Evolutionary conservation across 37 sponge, comb jelly and placozoan species (phyloP).

Genomic region (Agelas oroides): DNA sequence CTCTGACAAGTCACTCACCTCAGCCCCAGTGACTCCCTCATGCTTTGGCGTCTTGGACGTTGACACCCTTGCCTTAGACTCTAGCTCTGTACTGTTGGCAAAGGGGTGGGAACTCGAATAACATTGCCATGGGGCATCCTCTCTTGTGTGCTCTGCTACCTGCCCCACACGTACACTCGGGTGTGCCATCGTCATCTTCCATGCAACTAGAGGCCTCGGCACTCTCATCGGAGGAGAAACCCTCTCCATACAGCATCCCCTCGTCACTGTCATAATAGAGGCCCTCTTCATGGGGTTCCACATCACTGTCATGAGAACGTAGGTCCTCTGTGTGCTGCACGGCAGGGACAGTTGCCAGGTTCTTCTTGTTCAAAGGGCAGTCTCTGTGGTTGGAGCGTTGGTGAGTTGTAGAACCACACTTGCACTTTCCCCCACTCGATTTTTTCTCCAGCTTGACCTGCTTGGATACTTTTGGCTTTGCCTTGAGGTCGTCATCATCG

Average conservation of each 20-base stretch:
- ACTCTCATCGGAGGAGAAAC: too few relatives aligned
- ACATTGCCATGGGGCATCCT: neutral
- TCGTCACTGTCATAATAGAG: neutral
- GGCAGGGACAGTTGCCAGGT: neutral
- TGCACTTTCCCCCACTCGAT: neutral
- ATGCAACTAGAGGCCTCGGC: too few relatives aligned
- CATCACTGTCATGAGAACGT: neutral
- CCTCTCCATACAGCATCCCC: too few relatives aligned
- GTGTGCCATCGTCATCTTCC: too few relatives aligned
- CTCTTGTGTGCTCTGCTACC: neutral
- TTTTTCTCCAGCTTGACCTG: too few relatives aligned
- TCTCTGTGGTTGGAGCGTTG: neutral
- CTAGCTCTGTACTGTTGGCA: too few relatives aligned
- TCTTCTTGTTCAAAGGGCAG: slow-evolving; percentile 29
- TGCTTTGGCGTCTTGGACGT: too few relatives aligned
- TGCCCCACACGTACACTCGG: neutral
- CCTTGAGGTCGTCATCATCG: neutral
- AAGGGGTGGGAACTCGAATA: too few relatives aligned
- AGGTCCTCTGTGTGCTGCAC: neutral
- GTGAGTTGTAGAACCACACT: slow-evolving; percentile 24
- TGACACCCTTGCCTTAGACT: too few relatives aligned
- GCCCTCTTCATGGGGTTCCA: neutral
- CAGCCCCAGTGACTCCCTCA: too few relatives aligned
- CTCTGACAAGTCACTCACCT: too few relatives aligned
- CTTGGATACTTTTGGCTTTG: too few relatives aligned